A percentile compares a stretch with the other conserved stretches of the same genome.
Conservation (phyloP, 2,797 vertebrate genomes). For the Nothura maculosa region DNA sequence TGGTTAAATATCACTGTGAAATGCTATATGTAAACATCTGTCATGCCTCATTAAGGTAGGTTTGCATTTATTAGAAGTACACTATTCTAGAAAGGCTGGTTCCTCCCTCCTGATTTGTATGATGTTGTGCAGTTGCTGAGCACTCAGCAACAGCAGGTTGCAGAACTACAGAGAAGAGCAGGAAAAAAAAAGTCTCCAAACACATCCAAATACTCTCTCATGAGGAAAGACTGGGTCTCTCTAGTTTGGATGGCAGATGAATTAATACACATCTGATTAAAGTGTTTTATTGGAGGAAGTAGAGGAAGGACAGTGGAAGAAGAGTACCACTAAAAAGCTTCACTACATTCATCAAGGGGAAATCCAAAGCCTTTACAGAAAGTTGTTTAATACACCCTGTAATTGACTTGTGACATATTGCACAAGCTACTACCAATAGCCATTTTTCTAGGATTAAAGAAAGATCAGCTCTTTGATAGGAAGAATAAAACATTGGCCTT, state of each 20-base stretch:
- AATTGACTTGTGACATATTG: background rate
- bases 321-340: background rate
- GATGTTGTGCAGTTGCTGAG: background rate
- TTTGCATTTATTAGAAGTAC: background rate
- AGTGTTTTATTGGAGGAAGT: background rate
- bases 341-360: background rate
- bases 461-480: background rate
- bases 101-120: conserved; percentile 14
- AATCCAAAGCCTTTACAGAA: background rate
- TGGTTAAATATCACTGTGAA: background rate
- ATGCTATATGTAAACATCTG: background rate
- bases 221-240: background rate
- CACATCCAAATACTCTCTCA: background rate
- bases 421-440: background rate
- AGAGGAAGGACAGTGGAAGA: background rate
- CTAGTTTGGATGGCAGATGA: background rate
- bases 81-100: background rate
- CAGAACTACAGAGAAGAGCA: background rate
- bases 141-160: background rate
- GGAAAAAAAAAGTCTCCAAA: background rate
- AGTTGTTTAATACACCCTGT: background rate
- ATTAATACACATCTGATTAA: background rate
- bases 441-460: background rate
- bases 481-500: background rate
- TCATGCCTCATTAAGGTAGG: background rate